Evolutionary conservation across 64 coral and sea anemone genomes (phyloP).

Genomic region (Astreopora myriophthalma): DNA sequence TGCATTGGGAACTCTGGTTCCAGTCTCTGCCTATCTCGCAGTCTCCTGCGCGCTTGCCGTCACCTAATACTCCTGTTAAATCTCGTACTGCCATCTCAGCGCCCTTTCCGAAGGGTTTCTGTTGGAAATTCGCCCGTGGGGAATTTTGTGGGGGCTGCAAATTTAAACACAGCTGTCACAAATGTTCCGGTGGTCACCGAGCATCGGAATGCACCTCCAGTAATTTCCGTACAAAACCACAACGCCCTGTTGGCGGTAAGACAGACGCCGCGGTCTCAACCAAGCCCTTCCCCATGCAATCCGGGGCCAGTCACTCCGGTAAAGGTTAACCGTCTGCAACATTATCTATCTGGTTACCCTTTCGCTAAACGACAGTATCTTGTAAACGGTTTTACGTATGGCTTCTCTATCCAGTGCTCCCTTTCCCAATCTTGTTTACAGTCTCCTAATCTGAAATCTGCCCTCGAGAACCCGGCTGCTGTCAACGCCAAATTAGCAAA

Average conservation of each 20-base stretch:
- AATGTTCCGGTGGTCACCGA: too few species aligned
- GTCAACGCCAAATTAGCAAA: neutral
- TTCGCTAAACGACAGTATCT: neutral
- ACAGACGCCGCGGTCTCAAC: too few species aligned
- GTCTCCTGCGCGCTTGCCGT: too few species aligned
- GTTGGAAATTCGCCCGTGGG: too few species aligned
- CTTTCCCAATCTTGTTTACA: too few species aligned
- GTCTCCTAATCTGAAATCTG: constrained; percentile 16
- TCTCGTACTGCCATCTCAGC: neutral
- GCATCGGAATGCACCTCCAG: too few species aligned
- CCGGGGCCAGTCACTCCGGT: constrained; percentile 25
- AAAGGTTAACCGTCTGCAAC: neutral
- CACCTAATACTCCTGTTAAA: too few species aligned
- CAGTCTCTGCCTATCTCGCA: neutral
- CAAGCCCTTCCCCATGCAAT: too few species aligned
- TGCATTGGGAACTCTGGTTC: constrained; percentile 20
- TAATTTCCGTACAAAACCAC: too few species aligned
- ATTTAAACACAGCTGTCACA: too few species aligned
- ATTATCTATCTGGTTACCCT: neutral
- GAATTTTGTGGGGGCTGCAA: too few species aligned
- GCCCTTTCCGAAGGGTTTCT: neutral
- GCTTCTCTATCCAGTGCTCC: constrained; percentile 40
- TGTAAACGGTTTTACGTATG: constrained; percentile 18
- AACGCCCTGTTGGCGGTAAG: too few species aligned
- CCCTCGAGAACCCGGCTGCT: neutral